These are phyloP conservation scores for Andrena bucephala DNA, from an alignment of 2,888 invertebrate species.

Conservation along the genomic window DNA sequence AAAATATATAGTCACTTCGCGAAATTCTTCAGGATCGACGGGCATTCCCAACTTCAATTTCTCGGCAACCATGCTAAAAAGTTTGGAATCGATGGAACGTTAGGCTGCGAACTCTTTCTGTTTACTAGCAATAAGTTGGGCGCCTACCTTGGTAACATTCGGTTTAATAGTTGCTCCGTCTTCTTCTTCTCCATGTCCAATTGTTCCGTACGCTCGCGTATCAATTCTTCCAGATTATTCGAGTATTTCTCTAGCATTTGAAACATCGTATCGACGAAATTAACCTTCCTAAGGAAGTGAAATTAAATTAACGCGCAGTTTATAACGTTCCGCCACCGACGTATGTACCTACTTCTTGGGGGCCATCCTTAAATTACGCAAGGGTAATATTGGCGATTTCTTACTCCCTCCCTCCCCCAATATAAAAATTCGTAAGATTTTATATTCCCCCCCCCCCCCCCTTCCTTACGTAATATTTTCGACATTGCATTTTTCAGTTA, in stretches of 20 bases:
- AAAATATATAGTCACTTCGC: slow-evolving; percentile 97
- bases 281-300: slow-evolving; percentile 90
- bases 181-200: slow-evolving; percentile 98
- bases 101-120: neutral
- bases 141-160: slow-evolving; percentile 93
- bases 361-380: too few species aligned
- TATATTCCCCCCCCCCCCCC: too few species aligned
- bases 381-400: too few species aligned
- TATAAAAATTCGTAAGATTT: too few species aligned
- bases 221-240: slow-evolving; percentile 96
- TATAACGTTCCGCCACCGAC: too few species aligned
- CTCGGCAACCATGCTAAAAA: slow-evolving; percentile 94
- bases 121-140: too few species aligned
- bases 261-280: slow-evolving; percentile 98
- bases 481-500: too few species aligned
- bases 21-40: slow-evolving; percentile 97
- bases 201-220: slow-evolving; percentile 96
- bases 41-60: slow-evolving; percentile 95
- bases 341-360: too few species aligned
- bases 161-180: slow-evolving; percentile 95
- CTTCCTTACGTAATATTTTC: too few species aligned
- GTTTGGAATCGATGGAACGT: neutral
- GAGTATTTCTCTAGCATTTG: slow-evolving; percentile 98
- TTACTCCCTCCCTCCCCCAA: too few species aligned
- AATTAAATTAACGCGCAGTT: neutral